Percentiles rank a stretch among this genome's conserved stretches.
These are phyloP conservation scores for Brachymystax lenok DNA, from an alignment of 2,797 vertebrate species.

Conservation along the genomic window DNA sequence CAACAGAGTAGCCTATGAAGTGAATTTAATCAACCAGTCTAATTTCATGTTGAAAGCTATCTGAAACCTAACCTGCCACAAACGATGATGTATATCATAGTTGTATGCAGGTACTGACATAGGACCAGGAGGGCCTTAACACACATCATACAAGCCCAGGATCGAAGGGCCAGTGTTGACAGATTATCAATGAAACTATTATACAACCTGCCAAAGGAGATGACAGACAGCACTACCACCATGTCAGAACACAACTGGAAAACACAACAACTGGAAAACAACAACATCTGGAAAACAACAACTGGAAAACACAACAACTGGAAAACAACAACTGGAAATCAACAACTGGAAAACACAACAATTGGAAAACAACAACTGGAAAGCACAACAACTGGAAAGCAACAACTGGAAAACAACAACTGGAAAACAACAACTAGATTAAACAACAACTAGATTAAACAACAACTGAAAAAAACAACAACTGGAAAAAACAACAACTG, in stretches of 20 bases:
- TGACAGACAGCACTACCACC: slow-evolving; percentile 46
- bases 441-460: no score
- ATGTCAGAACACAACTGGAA: slow-evolving; percentile 35
- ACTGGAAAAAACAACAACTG: no score
- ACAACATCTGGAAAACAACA: neutral
- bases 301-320: no score
- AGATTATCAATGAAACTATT: slow-evolving; percentile 67
- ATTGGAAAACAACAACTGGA: no score
- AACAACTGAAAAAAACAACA: no score
- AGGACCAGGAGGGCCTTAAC: slow-evolving; percentile 19
- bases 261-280: neutral
- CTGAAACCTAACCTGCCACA: neutral
- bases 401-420: no score
- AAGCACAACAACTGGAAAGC: no score
- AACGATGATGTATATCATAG: slow-evolving; percentile 1
- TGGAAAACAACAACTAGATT: no score
- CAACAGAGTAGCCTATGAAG: no score
- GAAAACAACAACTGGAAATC: no score
- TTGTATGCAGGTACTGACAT: neutral
- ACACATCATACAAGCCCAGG: slow-evolving; percentile 44
- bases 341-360: no score
- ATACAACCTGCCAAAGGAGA: slow-evolving; percentile 53
- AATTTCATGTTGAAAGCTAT: neutral
- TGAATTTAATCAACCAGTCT: no score
- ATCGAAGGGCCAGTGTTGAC: slow-evolving; percentile 53